Evolutionary conservation across 2,797 vertebrate genomes (phyloP).

Genomic region (Peromyscus eremicus): DNA sequence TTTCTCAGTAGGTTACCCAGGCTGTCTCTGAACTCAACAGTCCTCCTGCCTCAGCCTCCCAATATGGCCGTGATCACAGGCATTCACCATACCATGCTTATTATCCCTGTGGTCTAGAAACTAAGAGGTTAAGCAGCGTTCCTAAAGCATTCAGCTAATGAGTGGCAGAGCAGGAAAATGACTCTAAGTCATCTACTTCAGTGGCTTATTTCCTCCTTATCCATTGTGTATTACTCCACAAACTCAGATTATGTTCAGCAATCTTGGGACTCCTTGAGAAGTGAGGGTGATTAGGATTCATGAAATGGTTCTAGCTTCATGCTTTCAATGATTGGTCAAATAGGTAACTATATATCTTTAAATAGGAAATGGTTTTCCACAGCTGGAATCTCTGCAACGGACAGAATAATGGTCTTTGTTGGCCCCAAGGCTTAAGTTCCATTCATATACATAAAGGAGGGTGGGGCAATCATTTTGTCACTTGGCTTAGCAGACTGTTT

Average conservation of each 20-base stretch:
- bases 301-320: neutral
- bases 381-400: slow-evolving; percentile 37
- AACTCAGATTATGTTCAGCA: neutral
- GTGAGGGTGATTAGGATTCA: neutral
- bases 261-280: neutral
- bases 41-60: neutral
- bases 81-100: neutral
- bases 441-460: slow-evolving; percentile 58
- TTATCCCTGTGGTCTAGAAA: neutral
- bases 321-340: slow-evolving; percentile 32
- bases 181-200: neutral
- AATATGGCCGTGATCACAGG: neutral
- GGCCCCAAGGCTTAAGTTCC: neutral
- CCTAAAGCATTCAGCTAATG: neutral
- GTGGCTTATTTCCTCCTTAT: neutral
- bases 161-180: neutral
- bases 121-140: neutral
- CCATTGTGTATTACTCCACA: neutral
- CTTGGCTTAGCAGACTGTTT: slow-evolving; percentile 54
- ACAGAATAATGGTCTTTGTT: slow-evolving; percentile 62
- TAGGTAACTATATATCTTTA: neutral
- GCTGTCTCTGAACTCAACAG: neutral
- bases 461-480: slow-evolving; percentile 25
- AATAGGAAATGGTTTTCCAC: slow-evolving; percentile 44
- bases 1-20: neutral